Evolutionary conservation across 2,888 invertebrate species (phyloP), one percentile per base, ranked within the genome.

Genomic region (Agriopis aurantiaria): DNA sequence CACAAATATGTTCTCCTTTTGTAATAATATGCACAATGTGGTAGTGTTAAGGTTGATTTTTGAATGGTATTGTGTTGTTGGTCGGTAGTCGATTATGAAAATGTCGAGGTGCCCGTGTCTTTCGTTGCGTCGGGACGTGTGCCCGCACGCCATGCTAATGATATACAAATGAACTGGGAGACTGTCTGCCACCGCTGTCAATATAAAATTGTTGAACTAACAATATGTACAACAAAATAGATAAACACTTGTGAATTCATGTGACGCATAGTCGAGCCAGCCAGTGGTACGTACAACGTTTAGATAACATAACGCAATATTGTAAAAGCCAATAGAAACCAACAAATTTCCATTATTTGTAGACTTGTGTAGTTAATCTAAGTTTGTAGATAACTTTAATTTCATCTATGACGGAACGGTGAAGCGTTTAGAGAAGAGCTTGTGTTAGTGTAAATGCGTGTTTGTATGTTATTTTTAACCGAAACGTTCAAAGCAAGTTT

Each of bases 1-100:
- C 68, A 72, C 74, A 76, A 78, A 77, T 74, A 76, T 33, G 62
- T 65, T 43, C 23, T 43, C 17, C 41, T 17, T 41, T 40, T 69
- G 55, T 53, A 78, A 73, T 69, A 49, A 58, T 72, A 57, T 33
- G 52, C 43, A 23, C 58, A 56, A 52, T 62, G 57, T 48, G 7
- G 59, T 23, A 1, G 55, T 57, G 52, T 53, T 65, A 65, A 55
- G 57, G 65, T 65, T 45, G 56, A 58, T 65, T 65, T 65, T 65
- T 43, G 56, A 23, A 11, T 52, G 45, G 56, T 8, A 33, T 72
- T 69, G 66, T 64, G 49, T 68, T 65, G 53, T 69, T 14, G 51
- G 56, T 77, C 82, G 78, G 82, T 82, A 80, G 80, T 80, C 84
- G 88, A 90, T 90, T 90, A 90, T 90, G 86, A 88, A 89, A 90